phyloP scores from a whole-genome alignment of 2,888 invertebrate species.

The Julus scanicus region DNA sequence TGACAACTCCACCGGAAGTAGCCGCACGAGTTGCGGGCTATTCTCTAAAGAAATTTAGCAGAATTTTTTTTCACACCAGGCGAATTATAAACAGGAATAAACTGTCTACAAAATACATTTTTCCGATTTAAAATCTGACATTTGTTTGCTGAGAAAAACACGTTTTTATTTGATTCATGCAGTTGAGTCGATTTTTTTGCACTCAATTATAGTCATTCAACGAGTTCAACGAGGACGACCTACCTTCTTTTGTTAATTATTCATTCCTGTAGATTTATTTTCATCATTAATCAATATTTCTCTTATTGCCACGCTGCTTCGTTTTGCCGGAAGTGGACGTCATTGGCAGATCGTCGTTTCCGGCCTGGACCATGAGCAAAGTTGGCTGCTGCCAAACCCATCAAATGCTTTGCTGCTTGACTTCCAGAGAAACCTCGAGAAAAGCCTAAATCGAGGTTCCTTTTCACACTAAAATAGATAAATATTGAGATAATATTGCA shows the following conservation, averaged over 20 bases:
- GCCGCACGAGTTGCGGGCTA: no score
- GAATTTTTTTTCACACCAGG: no score
- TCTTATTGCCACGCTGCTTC: slow-evolving; percentile 48
- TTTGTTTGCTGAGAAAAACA: no score
- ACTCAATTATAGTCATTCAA: background rate
- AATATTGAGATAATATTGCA: background rate
- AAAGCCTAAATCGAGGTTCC: slow-evolving; percentile 87
- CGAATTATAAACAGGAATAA: no score
- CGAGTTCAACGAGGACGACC: background rate
- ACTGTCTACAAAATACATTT: no score
- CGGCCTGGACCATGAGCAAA: slow-evolving; percentile 89
- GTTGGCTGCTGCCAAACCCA: slow-evolving; percentile 86
- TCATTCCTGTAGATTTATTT: background rate
- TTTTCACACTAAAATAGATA: slow-evolving; percentile 76
- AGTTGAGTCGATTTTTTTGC: no score
- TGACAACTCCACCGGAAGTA: no score
- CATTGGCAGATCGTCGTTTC: slow-evolving; percentile 74
- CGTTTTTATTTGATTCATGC: no score
- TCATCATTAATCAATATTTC: background rate
- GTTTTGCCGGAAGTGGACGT: background rate
- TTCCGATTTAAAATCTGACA: no score
- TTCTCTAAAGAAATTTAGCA: no score
- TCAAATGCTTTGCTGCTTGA: slow-evolving; percentile 89
- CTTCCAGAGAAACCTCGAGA: slow-evolving; percentile 89
- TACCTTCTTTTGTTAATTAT: slow-evolving; percentile 40